Evolutionary conservation across 2,888 invertebrate species (phyloP).

Genomic region (Erebia ligea): DNA sequence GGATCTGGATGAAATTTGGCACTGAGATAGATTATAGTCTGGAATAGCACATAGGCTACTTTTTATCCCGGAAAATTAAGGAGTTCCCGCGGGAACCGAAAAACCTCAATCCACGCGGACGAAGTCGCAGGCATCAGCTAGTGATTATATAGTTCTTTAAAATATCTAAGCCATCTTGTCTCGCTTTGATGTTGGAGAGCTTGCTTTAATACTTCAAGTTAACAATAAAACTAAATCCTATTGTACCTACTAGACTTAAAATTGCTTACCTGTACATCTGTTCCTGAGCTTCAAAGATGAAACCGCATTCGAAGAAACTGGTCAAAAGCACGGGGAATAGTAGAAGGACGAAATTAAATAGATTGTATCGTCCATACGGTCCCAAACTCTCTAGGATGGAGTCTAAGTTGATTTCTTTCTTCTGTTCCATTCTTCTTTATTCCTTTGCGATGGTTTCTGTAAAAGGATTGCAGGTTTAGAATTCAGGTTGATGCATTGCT

Average conservation of each 20-base stretch:
- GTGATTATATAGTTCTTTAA: too few relatives aligned
- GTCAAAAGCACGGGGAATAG: conserved; percentile 72
- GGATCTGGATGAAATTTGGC: too few relatives aligned
- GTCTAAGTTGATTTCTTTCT: conserved; percentile 77
- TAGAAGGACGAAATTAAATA: conserved; percentile 71
- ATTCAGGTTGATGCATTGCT: neutral
- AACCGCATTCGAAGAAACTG: conserved; percentile 76
- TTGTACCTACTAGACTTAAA: conserved; percentile 5
- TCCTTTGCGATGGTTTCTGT: conserved; percentile 25
- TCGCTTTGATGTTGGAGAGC: neutral
- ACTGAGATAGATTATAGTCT: too few relatives aligned
- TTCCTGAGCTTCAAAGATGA: conserved; percentile 75
- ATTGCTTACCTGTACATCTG: conserved; percentile 62
- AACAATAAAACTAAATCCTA: conserved; percentile 8
- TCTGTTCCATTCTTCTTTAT: conserved; percentile 57
- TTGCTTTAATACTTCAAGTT: neutral
- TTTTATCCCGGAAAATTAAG: too few relatives aligned
- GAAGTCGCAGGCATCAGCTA: too few relatives aligned
- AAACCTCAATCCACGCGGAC: too few relatives aligned
- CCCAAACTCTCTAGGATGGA: conserved; percentile 73
- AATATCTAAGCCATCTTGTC: neutral
- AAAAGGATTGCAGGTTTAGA: conserved; percentile 33
- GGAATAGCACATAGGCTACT: too few relatives aligned
- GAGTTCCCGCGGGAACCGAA: too few relatives aligned
- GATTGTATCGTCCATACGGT: conserved; percentile 75